These are phyloP conservation scores for Sebastes alutus DNA, from an alignment of 2,797 vertebrate genomes.

Conservation along the genomic window DNA sequence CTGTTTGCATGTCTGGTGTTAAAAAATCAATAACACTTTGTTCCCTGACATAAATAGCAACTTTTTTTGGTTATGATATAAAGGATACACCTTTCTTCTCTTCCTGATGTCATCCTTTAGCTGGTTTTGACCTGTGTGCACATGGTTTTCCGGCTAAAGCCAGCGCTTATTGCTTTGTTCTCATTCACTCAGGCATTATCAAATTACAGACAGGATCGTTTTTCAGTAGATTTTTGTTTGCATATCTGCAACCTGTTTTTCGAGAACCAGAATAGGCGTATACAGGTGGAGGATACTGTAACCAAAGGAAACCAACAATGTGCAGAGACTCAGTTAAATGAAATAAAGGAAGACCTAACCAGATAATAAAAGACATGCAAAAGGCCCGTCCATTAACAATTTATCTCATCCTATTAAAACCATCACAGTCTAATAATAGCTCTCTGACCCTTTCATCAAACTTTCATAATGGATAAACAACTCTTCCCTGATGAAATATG, in stretches of 20 bases:
- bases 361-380: background rate
- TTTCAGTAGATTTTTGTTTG: background rate
- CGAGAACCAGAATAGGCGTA: rapidly evolving
- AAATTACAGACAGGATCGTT: background rate
- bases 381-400: background rate
- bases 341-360: background rate
- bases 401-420: background rate
- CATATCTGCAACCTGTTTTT: slow-evolving; percentile 4
- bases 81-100: background rate
- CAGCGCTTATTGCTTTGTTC: background rate
- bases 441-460: background rate
- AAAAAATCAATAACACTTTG: background rate
- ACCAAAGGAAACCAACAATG: background rate
- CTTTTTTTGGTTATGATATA: background rate
- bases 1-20: background rate
- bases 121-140: background rate
- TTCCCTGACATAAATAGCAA: background rate
- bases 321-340: background rate
- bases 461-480: background rate
- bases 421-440: background rate
- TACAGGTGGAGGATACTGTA: background rate
- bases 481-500: background rate
- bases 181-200: background rate
- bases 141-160: background rate
- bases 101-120: background rate